Evolutionary conservation across 2,888 invertebrate genomes (phyloP).

Genomic region (Dyspetes luteomarginatus): DNA sequence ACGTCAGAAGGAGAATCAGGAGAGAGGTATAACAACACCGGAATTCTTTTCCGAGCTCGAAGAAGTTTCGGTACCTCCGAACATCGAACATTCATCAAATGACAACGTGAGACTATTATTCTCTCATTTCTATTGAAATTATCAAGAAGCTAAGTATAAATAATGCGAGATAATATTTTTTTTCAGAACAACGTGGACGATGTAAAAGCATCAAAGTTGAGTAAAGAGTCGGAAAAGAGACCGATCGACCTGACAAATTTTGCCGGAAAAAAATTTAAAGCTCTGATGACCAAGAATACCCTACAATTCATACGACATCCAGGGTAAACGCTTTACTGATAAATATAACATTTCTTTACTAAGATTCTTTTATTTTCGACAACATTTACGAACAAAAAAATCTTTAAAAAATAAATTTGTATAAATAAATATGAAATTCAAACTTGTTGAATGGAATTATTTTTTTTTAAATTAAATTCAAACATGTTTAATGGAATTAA

Average conservation of each 20-base stretch:
- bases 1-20: slow-evolving; percentile 84
- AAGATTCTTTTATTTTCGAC: too few species aligned
- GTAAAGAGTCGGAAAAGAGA: slow-evolving; percentile 33
- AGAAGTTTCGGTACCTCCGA: slow-evolving; percentile 60
- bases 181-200: slow-evolving; percentile 69
- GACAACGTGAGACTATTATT: slow-evolving; percentile 43
- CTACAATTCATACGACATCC: slow-evolving; percentile 89
- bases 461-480: too few species aligned
- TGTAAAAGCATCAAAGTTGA: slow-evolving; percentile 64
- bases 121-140: slow-evolving; percentile 6
- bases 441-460: too few species aligned
- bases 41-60: slow-evolving; percentile 63
- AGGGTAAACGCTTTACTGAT: slow-evolving; percentile 84
- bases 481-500: too few species aligned
- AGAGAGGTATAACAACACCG: slow-evolving; percentile 62
- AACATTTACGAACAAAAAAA: too few species aligned
- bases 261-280: slow-evolving; percentile 83
- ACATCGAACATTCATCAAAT: slow-evolving; percentile 25
- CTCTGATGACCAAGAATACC: slow-evolving; percentile 89
- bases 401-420: too few species aligned
- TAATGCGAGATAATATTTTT: not conserved
- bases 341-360: too few species aligned
- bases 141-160: not conserved
- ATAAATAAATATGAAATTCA: too few species aligned
- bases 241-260: not conserved